phyloP scores from a whole-genome alignment of 2,888 invertebrate genomes.

The Megalurothrips usitatus region DNA sequence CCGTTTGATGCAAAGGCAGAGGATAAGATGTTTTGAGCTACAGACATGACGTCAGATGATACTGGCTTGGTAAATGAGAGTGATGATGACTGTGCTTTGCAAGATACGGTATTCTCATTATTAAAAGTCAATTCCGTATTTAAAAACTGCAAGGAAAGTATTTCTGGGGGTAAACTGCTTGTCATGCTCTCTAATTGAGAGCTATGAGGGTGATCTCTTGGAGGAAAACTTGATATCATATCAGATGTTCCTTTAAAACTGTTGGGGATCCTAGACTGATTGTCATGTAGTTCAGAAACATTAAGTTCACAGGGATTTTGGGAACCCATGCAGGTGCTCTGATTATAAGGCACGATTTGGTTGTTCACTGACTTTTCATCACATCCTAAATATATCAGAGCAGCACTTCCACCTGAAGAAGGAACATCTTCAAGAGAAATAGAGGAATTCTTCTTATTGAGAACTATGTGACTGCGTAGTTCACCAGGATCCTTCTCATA shows the following conservation, averaged over 20 bases:
- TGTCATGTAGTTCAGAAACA: background rate
- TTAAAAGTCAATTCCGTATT: background rate
- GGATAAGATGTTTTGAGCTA: background rate
- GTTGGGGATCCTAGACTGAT: background rate
- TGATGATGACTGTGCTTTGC: background rate
- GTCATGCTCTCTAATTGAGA: background rate
- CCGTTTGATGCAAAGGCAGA: background rate
- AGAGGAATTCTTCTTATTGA: background rate
- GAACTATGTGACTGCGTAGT: background rate
- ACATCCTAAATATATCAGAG: background rate
- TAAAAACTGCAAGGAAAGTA: background rate
- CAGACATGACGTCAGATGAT: background rate
- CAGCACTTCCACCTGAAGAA: background rate
- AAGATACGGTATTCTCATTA: background rate
- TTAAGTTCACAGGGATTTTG: background rate
- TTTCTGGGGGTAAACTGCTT: background rate
- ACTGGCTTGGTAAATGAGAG: background rate
- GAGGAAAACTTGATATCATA: constrained; percentile 6
- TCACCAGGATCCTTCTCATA: background rate
- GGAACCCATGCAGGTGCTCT: background rate
- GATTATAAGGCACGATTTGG: background rate
- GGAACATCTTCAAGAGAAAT: background rate
- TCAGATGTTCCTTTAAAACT: background rate
- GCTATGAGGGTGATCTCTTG: background rate
- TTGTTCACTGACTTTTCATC: background rate